These are phyloP conservation scores for Cryptocheilus praepositus DNA, from an alignment of 2,888 invertebrate species.

Conservation along the genomic window DNA sequence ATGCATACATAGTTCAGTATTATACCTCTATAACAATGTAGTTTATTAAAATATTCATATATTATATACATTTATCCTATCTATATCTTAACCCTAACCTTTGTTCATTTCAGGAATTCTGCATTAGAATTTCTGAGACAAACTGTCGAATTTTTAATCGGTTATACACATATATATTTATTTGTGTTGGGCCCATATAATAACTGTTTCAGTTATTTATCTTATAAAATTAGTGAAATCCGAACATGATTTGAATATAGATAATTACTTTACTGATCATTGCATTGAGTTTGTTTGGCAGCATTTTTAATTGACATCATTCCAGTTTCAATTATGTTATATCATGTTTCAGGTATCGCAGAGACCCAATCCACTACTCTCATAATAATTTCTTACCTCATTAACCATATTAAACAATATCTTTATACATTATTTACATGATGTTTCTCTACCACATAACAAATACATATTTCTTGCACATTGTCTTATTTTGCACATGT, in stretches of 20 bases:
- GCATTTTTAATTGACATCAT: neutral
- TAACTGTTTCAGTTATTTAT: conserved; percentile 23
- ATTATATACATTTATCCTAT: conserved; percentile 64
- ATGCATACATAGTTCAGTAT: conserved; percentile 64
- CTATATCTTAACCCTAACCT: conserved; percentile 51
- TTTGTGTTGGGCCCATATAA: conserved; percentile 40
- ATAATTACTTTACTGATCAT: neutral
- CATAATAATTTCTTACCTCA: conserved; percentile 56
- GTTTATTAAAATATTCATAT: conserved; percentile 63
- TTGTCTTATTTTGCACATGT: conserved; percentile 5
- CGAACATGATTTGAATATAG: neutral
- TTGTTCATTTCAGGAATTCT: conserved; percentile 63
- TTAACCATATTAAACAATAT: conserved; percentile 67
- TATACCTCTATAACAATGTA: conserved; percentile 64
- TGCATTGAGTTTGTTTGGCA: conserved; percentile 10
- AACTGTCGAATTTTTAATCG: conserved; percentile 58
- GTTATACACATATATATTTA: conserved; percentile 31
- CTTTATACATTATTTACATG: conserved; percentile 73
- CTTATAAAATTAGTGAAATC: neutral
- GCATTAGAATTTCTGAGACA: conserved; percentile 59
- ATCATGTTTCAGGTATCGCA: conserved; percentile 24
- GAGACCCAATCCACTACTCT: conserved; percentile 58
- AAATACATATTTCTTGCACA: conserved; percentile 34
- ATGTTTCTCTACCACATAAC: conserved; percentile 53
- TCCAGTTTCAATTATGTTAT: too few species aligned